A percentile compares a stretch with the other conserved stretches of the same genome.
Evolutionary conservation across 2,797 vertebrate genomes (phyloP).

Genomic region (Falco naumanni): DNA sequence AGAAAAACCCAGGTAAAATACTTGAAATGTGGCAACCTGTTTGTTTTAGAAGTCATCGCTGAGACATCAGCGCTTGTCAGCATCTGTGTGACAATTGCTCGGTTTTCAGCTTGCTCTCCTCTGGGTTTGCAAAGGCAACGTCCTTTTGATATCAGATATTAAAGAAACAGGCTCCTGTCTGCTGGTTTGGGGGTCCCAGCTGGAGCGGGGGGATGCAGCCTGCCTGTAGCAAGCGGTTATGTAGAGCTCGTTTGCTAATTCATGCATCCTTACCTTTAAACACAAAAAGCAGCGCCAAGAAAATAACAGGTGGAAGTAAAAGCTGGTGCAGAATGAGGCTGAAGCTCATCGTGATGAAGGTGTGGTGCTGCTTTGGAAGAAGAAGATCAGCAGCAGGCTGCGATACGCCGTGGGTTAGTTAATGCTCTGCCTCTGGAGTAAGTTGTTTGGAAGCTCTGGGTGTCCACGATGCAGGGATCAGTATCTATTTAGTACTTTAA

Average conservation of each 20-base stretch:
- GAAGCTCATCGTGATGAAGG: background rate
- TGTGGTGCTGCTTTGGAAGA: background rate
- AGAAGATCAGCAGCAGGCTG: background rate
- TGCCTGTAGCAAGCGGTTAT: background rate
- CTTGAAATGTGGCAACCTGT: background rate
- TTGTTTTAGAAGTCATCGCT: background rate
- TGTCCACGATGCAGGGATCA: background rate
- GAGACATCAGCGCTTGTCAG: background rate
- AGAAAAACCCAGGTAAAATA: background rate
- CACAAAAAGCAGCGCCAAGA: background rate
- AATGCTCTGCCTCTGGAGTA: background rate
- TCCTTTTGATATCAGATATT: background rate
- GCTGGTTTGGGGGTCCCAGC: background rate
- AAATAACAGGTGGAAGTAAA: background rate
- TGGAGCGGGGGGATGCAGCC: background rate
- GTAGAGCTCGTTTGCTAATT: background rate
- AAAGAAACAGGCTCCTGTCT: background rate
- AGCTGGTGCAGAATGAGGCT: background rate
- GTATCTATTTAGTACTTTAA: background rate
- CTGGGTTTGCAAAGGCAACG: background rate
- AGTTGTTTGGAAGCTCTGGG: background rate
- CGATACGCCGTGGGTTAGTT: accelerated
- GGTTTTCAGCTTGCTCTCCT: background rate
- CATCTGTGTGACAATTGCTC: background rate
- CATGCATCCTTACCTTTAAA: background rate